These are phyloP conservation scores for Zaprionus lineosus DNA, from an alignment of 2,888 invertebrate genomes.

Conservation along the genomic window DNA sequence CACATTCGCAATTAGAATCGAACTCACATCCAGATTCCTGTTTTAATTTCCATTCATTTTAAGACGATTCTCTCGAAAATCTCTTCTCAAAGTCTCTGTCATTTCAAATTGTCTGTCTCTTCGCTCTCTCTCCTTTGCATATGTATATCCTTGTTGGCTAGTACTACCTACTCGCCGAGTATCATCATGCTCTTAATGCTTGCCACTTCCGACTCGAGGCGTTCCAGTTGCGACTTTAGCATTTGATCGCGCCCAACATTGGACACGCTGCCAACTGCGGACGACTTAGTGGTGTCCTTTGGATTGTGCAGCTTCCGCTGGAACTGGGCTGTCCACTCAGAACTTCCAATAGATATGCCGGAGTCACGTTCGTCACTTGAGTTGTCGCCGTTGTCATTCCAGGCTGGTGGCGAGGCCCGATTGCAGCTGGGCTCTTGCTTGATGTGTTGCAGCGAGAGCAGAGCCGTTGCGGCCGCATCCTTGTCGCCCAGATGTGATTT, in stretches of 20 bases:
- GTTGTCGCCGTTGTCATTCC: constrained; percentile 90
- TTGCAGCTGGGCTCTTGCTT: constrained; percentile 92
- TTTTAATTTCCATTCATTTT: background rate
- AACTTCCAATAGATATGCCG: constrained; percentile 89
- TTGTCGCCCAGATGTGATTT: constrained; percentile 95
- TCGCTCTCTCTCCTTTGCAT: constrained; percentile 66
- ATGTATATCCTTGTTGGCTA: too few relatives aligned
- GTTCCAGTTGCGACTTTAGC: constrained; percentile 92
- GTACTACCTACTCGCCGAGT: constrained; percentile 82
- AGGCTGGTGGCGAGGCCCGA: constrained; percentile 88
- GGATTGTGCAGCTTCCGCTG: constrained; percentile 75
- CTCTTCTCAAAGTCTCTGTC: constrained; percentile 25
- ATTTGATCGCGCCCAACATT: constrained; percentile 85
- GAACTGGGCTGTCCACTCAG: constrained; percentile 81
- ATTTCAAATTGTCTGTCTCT: constrained; percentile 57
- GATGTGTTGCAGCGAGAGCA: constrained; percentile 92
- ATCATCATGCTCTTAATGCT: constrained; percentile 92
- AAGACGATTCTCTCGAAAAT: constrained; percentile 1
- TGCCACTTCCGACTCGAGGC: constrained; percentile 95
- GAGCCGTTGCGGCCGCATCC: constrained; percentile 92
- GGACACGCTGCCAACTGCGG: constrained; percentile 34
- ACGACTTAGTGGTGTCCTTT: constrained; percentile 31
- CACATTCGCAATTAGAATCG: background rate
- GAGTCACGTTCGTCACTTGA: constrained; percentile 95
- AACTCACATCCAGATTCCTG: background rate